A percentile compares a stretch with the other conserved stretches of the same genome.
Evolutionary conservation across 2,797 vertebrate genomes (phyloP).

Genomic region (Calcarius lapponicus): DNA sequence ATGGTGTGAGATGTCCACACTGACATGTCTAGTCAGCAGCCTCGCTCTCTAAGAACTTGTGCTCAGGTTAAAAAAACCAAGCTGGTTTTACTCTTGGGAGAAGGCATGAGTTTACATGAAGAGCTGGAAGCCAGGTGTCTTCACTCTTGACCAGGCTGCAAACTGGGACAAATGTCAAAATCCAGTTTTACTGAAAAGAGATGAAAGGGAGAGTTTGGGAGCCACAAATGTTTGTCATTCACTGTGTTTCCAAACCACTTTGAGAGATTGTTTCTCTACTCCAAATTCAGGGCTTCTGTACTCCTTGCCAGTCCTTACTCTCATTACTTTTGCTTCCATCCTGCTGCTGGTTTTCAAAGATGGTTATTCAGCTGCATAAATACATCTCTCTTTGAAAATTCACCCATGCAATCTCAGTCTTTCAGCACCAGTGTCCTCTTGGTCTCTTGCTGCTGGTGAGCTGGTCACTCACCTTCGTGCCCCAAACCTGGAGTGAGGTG

Average conservation of each 20-base stretch:
- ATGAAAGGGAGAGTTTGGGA: neutral
- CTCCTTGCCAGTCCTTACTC: neutral
- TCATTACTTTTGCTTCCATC: neutral
- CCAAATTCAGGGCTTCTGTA: neutral
- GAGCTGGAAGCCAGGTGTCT: neutral
- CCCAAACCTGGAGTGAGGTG: neutral
- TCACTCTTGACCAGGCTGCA: neutral
- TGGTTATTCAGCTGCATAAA: neutral
- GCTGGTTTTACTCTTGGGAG: neutral
- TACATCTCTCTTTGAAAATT: neutral
- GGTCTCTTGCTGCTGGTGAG: neutral
- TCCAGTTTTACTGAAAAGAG: neutral
- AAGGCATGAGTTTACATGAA: neutral
- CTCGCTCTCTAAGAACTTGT: accelerated
- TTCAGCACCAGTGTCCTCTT: neutral
- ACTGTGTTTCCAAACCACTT: neutral
- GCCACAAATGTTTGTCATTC: neutral
- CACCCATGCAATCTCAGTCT: neutral
- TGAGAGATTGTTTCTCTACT: neutral
- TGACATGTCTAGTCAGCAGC: neutral
- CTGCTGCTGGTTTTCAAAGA: neutral
- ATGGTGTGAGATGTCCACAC: neutral
- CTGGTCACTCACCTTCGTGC: neutral
- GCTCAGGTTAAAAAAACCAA: neutral
- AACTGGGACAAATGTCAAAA: neutral